These are phyloP conservation scores for Tretioscincus oriximinensis DNA, from an alignment of 2,113 vertebrate species.

Conservation along the genomic window DNA sequence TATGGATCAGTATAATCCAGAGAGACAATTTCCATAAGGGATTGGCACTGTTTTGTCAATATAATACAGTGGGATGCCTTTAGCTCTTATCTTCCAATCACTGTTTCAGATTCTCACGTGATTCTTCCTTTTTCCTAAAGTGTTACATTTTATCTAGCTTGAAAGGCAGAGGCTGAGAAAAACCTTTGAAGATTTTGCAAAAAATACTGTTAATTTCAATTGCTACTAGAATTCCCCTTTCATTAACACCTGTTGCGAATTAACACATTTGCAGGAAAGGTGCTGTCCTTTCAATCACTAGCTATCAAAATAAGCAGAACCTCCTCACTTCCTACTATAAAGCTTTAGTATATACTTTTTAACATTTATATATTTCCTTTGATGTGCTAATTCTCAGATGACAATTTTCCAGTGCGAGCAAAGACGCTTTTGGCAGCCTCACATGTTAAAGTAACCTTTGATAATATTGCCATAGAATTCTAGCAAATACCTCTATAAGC, in stretches of 20 bases:
- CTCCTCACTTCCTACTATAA: constrained; percentile 1
- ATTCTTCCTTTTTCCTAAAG: background rate
- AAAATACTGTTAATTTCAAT: background rate
- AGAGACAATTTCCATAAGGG: too few relatives aligned
- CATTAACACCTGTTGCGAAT: background rate
- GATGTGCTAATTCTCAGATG: constrained; percentile 27
- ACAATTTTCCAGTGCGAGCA: constrained; percentile 15
- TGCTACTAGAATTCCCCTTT: background rate
- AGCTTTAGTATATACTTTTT: constrained; percentile 17
- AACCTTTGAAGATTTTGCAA: background rate
- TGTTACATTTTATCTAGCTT: background rate
- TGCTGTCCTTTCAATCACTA: constrained; percentile 4
- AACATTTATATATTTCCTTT: constrained; percentile 18
- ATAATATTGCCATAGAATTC: background rate
- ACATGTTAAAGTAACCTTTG: constrained; percentile 8
- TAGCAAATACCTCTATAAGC: background rate
- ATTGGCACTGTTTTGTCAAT: too few relatives aligned
- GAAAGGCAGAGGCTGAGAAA: background rate
- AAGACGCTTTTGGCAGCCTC: background rate
- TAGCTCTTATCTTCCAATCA: background rate
- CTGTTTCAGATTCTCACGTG: background rate
- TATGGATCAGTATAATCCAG: too few relatives aligned
- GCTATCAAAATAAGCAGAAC: constrained; percentile 23
- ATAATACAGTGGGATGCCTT: too few relatives aligned
- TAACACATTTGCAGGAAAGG: background rate